Conservation (phyloP, 1,140 invertebrate species). For the Galleria mellonella region DNA sequence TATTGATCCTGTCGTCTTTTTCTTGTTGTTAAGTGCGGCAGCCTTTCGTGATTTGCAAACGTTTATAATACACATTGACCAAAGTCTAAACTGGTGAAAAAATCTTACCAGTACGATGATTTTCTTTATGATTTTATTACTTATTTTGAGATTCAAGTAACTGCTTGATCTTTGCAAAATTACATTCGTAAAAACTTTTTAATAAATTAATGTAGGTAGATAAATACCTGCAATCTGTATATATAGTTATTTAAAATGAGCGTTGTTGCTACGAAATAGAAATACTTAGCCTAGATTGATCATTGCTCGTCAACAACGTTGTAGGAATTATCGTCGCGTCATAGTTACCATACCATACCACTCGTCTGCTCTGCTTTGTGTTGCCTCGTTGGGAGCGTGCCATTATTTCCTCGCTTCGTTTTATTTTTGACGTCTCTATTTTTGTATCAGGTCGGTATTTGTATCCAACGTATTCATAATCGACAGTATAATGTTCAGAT, state of each 20-base stretch:
- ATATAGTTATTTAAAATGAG: too few relatives aligned
- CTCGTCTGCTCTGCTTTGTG: slow-evolving; percentile 19
- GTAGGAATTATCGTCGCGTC: not conserved
- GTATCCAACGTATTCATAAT: slow-evolving; percentile 3
- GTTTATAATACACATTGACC: too few relatives aligned
- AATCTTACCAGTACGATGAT: too few relatives aligned
- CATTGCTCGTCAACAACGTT: not conserved
- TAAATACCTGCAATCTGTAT: too few relatives aligned
- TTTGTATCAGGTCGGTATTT: slow-evolving; percentile 19
- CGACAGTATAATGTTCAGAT: not conserved
- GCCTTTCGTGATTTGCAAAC: slow-evolving; percentile 40
- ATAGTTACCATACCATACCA: slow-evolving; percentile 15
- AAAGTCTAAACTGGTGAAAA: too few relatives aligned
- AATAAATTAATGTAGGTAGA: too few relatives aligned
- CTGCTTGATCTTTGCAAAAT: too few relatives aligned
- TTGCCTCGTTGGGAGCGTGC: slow-evolving; percentile 46
- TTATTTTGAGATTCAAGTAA: too few relatives aligned
- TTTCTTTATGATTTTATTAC: not conserved
- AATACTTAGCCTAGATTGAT: not conserved
- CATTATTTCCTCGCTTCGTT: slow-evolving; percentile 43
- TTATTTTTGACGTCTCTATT: slow-evolving; percentile 32
- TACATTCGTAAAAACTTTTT: too few relatives aligned
- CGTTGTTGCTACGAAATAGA: too few relatives aligned
- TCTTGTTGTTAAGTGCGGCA: slow-evolving; percentile 51
- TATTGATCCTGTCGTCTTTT: slow-evolving; percentile 72